Conservation (phyloP, 1,140 invertebrate genomes). For the Lordiphosa clarofinis region DNA sequence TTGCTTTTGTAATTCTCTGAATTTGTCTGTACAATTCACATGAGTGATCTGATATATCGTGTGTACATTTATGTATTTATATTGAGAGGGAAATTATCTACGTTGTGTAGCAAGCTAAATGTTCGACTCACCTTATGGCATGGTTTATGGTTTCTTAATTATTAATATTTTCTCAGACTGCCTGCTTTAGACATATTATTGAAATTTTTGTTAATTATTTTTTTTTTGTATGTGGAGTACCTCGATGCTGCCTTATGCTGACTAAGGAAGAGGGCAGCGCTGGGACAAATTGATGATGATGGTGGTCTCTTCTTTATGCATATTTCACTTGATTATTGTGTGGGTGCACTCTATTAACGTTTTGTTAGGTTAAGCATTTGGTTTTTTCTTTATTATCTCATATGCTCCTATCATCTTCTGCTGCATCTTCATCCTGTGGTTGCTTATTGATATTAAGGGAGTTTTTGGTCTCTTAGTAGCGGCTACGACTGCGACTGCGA, state of each 20-base stretch:
- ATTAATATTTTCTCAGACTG: slow-evolving; percentile 42
- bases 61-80: slow-evolving; percentile 1
- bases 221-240: slow-evolving; percentile 60
- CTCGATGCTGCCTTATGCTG: slow-evolving; percentile 47
- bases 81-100: slow-evolving; percentile 5
- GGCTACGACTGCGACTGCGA: slow-evolving; percentile 69
- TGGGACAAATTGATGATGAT: slow-evolving; percentile 4
- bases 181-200: slow-evolving; percentile 56
- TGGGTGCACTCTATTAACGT: no score
- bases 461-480: slow-evolving; percentile 58
- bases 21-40: neutral
- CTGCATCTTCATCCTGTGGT: slow-evolving; percentile 3
- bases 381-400: neutral
- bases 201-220: slow-evolving; percentile 51
- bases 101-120: slow-evolving; percentile 11
- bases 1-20: neutral
- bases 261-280: slow-evolving; percentile 1
- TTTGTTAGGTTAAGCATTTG: no score
- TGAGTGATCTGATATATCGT: neutral
- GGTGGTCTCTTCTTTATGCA: neutral
- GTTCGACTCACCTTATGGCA: slow-evolving; percentile 36
- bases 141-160: slow-evolving; percentile 34
- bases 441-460: slow-evolving; percentile 10
- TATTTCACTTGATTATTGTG: no score
- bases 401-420: slow-evolving; percentile 5